Evolutionary conservation across 2,113 vertebrate species (phyloP), one percentile per base, ranked within the genome.

Genomic region (Alectura lathami): DNA sequence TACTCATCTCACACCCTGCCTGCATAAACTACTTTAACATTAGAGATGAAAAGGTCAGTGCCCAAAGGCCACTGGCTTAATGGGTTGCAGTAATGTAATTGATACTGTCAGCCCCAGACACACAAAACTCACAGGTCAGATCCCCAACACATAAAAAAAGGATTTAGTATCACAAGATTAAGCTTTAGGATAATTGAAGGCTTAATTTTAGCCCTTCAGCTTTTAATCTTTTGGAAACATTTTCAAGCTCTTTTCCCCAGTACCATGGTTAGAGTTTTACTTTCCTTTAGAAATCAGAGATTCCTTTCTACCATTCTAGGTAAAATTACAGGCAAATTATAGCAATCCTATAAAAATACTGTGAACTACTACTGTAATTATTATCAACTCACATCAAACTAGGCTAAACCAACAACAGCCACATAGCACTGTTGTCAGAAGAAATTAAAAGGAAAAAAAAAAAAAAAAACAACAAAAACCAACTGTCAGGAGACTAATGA

Each of bases 181-280:
- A 38, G 23, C 42, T 93, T 84, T 81, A 86, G 88, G 78, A 20
- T 59, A 92, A 95, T 75, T 47, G 80, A 74, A 86, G 56, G 83
- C 64, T 96, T 93, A 83, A 91, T 94, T 93, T 95, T 64, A 95
- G 64, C 80, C 95, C 88, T 90, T 73, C 27, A 86, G 91, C 80
- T 92, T 91, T 84, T 86, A 83, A 80, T 83, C 83, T 86, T 81
- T 75, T 8, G 47, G 74, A 91, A 92, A 90, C 43, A 27, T 68
- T 86, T 70, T 74, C 30, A 45, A 88, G 59, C 43, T 92, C 56
- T 90, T 88, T 59, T 29, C 7, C 13, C 64, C 34, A 11, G 48
- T 24, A 63, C 45, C 23, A 32, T 1, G 17, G 80, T 56, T 63
- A 57, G 75, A 86, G 54, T 73, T 91, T 80, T 59, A 50, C 26